These are phyloP conservation scores for Labeo calbasu DNA, from an alignment of 2,797 vertebrate genomes.

Conservation along the genomic window DNA sequence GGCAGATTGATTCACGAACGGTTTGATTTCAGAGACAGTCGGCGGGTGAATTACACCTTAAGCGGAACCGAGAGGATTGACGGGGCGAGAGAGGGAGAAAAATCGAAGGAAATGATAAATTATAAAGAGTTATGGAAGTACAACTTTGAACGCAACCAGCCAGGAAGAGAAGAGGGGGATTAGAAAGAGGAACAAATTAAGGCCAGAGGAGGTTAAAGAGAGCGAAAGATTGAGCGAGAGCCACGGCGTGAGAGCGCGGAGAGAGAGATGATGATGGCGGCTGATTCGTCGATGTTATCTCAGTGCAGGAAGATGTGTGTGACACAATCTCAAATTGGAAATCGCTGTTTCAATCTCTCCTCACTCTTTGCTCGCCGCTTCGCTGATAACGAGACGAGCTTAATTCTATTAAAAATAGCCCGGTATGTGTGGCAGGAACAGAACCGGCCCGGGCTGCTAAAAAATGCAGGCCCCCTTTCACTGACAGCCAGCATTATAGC, in stretches of 20 bases:
- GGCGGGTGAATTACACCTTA: slow-evolving; percentile 38
- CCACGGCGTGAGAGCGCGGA: not conserved
- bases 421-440: slow-evolving; percentile 50
- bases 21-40: slow-evolving; percentile 54
- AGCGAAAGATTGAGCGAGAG: slow-evolving; percentile 49
- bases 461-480: slow-evolving; percentile 58
- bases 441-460: slow-evolving; percentile 27
- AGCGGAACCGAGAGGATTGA: slow-evolving; percentile 32
- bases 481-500: slow-evolving; percentile 58
- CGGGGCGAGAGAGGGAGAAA: slow-evolving; percentile 42
- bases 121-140: slow-evolving; percentile 41
- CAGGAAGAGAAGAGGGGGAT: slow-evolving; percentile 19
- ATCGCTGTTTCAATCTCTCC: slow-evolving; percentile 83
- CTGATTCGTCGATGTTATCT: slow-evolving; percentile 79
- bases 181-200: slow-evolving; percentile 54
- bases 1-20: slow-evolving; percentile 57
- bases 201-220: slow-evolving; percentile 31
- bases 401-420: slow-evolving; percentile 84
- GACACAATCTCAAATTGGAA: slow-evolving; percentile 87
- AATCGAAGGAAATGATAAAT: slow-evolving; percentile 64
- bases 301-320: slow-evolving; percentile 75
- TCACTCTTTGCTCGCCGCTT: slow-evolving; percentile 74
- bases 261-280: slow-evolving; percentile 71
- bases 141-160: slow-evolving; percentile 18
- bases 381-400: slow-evolving; percentile 77